Base-by-base conservation (phyloP, 2,797 vertebrate genomes). In the Darevskia nairensis region DNA sequence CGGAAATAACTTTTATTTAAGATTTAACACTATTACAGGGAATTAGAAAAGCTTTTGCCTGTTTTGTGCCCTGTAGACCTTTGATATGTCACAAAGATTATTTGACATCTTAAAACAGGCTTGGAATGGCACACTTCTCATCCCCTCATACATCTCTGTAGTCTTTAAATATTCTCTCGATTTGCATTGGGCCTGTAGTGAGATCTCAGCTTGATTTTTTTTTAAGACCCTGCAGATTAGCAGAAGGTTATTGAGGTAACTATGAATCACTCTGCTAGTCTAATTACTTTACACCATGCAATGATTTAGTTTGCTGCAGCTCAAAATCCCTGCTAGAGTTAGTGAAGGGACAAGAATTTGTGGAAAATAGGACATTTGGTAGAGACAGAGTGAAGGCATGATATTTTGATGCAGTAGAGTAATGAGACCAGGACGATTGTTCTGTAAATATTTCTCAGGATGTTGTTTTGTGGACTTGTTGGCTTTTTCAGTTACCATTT, bases 231-330 rank as follows among this genome's bases (percentile, higher is more conserved):
- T 83, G 86, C 89, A 94, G 93, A 93, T 95, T 95, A 95, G 89
- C 90, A 86, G 85, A 91, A 94, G 90, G 80, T 94, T 94, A 93
- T 85, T 92, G 92, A 94, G 93, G 90, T 95, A 93, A 93, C 61
- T 85, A 90, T 92, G 94, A 95, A 94, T 94, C 95, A 92, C 90
- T 93, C 91, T 86, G 74, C 86, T 94, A 95, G 91, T 93, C 91
- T 94, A 95, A 94, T 96, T 94, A 91, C 93, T 96, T 95, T 94
- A 93, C 79, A 88, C 90, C 86, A 89, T 94, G 92, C 91, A 95
- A 92, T 25, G 89, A 90, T 88, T 89, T 50, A 86, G 89, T n/a
- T 50, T 1, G 0, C 83, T 81, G 80, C 87, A 93, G 90, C 87
- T 80, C 68, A 93, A 90, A 91, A 83, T 94, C 91, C 86, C 92